Evolutionary conservation across 2,797 vertebrate genomes (phyloP), one percentile per base, ranked within the genome.

Genomic region (Moxostoma hubbsi): DNA sequence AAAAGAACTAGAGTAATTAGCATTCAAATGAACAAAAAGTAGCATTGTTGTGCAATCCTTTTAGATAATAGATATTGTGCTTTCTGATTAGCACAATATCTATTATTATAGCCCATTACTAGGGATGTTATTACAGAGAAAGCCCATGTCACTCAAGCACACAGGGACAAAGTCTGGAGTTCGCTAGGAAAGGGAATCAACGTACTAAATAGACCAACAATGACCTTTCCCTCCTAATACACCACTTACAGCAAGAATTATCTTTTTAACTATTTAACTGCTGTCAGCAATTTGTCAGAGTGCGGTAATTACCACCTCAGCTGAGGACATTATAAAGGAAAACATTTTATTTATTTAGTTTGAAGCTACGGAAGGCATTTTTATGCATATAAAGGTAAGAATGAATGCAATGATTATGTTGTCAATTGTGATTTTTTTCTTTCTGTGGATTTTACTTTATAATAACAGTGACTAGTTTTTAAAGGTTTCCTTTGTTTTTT

Each of bases 201-300:
- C 87, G 58, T 86, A 88, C 89, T 90, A 92, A 90, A 93, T 87
- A 88, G 88, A 84, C 87, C 83, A 86, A 80, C 46, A 71, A 77
- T 86, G 84, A 85, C 85, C 85, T 86, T 85, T 83, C 66, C 49
- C 68, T 36, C 81, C 70, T 83, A 83, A 90, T 93, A 93, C 91
- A 91, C 91, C 87, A 91, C 89, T 91, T 91, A 89, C 90, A 91
- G 90, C 88, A 85, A 36, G 92, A 94, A 94, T 95, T 93, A 94
- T 92, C 93, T 93, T 94, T 92, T 93, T 93, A 93, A 94, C 92
- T 94, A 93, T 91, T 93, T 93, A 92, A 93, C 90, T 90, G 92
- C 92, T 94, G 93, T 94, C 93, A 93, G 89, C 88, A 89, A 88
- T 93, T 91, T 92, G 90, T 93, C 92, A 92, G 89, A 8, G 78